Evolutionary conservation across 2,113 vertebrate species (phyloP).

Genomic region (Prionailurus viverrinus): DNA sequence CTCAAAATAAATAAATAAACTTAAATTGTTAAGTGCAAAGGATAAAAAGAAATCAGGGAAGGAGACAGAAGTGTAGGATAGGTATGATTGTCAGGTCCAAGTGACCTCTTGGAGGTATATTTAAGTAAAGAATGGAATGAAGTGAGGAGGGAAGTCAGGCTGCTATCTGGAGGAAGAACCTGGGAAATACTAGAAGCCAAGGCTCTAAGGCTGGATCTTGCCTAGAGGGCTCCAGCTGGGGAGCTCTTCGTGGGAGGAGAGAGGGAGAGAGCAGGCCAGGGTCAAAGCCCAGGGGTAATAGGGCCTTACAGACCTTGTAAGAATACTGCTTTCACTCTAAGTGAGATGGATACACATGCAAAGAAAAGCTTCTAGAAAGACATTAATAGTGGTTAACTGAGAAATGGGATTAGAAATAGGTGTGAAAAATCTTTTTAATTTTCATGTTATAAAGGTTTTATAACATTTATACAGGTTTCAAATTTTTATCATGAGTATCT

Average conservation of each 20-base stretch:
- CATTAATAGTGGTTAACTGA: not conserved
- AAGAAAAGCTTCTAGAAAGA: not conserved
- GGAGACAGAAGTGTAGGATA: not conserved
- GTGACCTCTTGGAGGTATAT: not conserved
- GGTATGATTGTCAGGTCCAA: not conserved
- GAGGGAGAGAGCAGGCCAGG: not conserved
- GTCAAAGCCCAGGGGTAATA: not conserved
- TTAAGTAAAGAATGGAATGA: not conserved
- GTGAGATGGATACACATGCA: not conserved
- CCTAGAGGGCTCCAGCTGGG: not conserved
- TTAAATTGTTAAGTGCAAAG: too few relatives aligned
- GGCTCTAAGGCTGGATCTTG: not conserved
- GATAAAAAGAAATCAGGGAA: not conserved
- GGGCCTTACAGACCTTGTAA: not conserved
- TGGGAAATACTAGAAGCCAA: not conserved
- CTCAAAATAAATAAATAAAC: too few relatives aligned
- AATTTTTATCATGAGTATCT: not conserved
- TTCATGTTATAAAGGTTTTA: not conserved
- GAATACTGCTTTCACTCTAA: not conserved
- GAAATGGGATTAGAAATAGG: not conserved
- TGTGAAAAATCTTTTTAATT: not conserved
- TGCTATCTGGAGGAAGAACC: not conserved
- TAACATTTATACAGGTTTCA: not conserved
- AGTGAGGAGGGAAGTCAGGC: not conserved
- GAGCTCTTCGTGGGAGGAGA: not conserved